A percentile compares a stretch with the other conserved stretches of the same genome.
These are phyloP conservation scores for Onychomys torridus DNA, from an alignment of 2,797 vertebrate genomes.

Conservation along the genomic window DNA sequence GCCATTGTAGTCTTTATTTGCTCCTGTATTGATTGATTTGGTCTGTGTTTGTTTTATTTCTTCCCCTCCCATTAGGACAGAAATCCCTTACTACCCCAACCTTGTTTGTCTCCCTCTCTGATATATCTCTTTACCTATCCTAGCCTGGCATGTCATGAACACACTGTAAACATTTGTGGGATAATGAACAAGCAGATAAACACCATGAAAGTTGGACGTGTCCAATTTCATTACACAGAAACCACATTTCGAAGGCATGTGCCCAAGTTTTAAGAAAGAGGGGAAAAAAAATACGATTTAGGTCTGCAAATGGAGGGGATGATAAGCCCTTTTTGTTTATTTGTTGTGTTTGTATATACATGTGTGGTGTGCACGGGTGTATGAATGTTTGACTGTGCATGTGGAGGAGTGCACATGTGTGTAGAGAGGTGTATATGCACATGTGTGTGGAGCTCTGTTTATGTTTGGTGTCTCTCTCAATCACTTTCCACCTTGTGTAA, in stretches of 20 bases:
- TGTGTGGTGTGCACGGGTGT: background rate
- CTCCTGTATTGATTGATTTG: constrained; percentile 3
- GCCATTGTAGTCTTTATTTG: background rate
- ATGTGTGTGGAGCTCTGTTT: background rate
- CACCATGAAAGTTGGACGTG: background rate
- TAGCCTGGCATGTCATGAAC: background rate
- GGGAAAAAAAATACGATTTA: background rate
- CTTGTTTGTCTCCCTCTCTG: background rate
- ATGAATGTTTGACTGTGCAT: background rate
- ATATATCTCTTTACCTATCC: background rate
- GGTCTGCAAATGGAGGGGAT: background rate
- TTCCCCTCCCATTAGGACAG: background rate
- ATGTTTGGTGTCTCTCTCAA: background rate
- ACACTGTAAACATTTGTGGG: background rate
- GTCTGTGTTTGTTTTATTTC: constrained; percentile 10
- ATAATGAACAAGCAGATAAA: constrained; percentile 37
- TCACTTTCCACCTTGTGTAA: background rate
- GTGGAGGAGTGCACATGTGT: background rate
- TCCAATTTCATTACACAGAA: background rate
- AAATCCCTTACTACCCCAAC: background rate
- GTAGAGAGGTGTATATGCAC: background rate
- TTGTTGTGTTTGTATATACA: background rate
- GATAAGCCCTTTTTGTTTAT: background rate
- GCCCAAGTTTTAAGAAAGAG: constrained; percentile 14
- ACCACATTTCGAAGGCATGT: background rate